Evolutionary conservation across 2,113 vertebrate species (phyloP), one percentile per base, ranked within the genome.

Genomic region (Laticauda laticaudata): DNA sequence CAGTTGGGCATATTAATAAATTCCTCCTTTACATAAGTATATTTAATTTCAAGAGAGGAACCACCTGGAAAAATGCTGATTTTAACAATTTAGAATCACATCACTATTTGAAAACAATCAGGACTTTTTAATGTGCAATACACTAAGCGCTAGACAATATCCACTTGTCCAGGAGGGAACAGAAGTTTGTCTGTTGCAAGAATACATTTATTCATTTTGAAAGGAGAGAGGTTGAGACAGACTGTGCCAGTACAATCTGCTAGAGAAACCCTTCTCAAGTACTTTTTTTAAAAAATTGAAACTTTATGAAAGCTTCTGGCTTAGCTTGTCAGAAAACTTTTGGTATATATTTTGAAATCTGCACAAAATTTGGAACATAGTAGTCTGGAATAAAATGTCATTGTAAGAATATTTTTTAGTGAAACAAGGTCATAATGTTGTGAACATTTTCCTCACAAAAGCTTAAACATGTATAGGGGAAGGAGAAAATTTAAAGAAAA

Each of bases 131-230:
- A n/a, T 26, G 1, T 6, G 39, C 51, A 43, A 39, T 26, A 29
- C 34, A 3, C 12, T 9, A 64, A 88, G 15, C 45, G 8, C 64
- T 56, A 89, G 61, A 89, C 92, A 89, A 92, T 85, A 92, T 21
- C 61, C 39, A 57, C 54, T 95, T 95, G 87, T 91, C 95, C 55
- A 88, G 29, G 56, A 21, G 8, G 24, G 12, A 55, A 29, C 20
- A 92, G 34, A 89, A 85, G 56, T 53, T 54, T 48, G 61, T 81
- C 20, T 21, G 14, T 39, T 29, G 24, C 14, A 29, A 92, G 34
- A 69, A 92, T 54, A 53, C 24, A 51, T 56, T 54, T 88, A 87
- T 61, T 61, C 55, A 53, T 87, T 51, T 3, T 21, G 54, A 20
- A 20, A 24, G 57, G 14, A 26, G 23, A 15, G 45, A 34, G 39